phyloP scores from a whole-genome alignment of 1,140 invertebrate genomes.

The Thalassaphorura encarpata region DNA sequence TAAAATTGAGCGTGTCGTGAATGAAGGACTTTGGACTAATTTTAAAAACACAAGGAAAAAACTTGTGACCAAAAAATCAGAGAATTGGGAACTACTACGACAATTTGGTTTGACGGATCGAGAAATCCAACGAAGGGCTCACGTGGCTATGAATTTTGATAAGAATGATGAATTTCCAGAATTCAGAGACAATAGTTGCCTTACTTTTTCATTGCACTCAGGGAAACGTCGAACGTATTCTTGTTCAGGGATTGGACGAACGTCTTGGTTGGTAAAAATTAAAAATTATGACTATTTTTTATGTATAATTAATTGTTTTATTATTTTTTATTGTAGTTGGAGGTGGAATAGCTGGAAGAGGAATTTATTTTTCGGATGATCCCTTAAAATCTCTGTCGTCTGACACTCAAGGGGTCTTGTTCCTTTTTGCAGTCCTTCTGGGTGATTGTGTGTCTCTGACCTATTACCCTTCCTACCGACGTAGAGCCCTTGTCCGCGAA shows the following conservation, averaged over 20 bases:
- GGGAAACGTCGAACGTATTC: not conserved
- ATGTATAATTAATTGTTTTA: too few species aligned
- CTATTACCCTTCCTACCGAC: not conserved
- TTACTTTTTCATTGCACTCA: constrained; percentile 3
- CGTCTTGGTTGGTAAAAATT: constrained; percentile 1
- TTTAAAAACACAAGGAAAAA: not conserved
- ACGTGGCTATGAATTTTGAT: constrained; percentile 1
- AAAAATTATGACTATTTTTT: too few species aligned
- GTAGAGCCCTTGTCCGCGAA: not conserved
- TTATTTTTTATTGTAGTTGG: too few species aligned
- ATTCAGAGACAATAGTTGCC: constrained; percentile 3
- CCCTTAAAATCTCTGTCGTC: not conserved
- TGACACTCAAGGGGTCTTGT: not conserved
- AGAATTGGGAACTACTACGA: not conserved
- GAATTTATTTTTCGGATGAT: constrained; percentile 10
- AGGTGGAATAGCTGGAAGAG: not conserved
- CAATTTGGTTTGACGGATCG: not conserved
- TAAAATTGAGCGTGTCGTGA: not conserved
- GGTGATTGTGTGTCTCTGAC: not conserved
- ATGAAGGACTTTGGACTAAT: not conserved
- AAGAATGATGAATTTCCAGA: not conserved
- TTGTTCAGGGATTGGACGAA: constrained; percentile 7
- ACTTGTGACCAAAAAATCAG: not conserved
- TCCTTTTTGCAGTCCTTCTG: constrained; percentile 4
- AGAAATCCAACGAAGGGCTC: not conserved